Conservation (phyloP, 64 coral and sea anemone species). For the Anthopleura sola region DNA sequence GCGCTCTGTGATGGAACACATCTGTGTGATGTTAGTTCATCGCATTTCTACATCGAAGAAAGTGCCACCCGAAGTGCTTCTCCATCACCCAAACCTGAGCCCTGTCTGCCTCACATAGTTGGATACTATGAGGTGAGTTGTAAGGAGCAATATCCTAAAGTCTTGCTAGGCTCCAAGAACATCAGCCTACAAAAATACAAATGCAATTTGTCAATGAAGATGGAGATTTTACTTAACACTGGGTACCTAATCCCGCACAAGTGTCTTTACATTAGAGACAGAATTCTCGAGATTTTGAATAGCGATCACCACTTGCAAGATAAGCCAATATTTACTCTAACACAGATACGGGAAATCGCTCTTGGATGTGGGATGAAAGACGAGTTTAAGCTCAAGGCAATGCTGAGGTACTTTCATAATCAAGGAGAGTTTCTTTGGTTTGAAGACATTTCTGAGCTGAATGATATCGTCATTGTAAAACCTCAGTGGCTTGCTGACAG, state of each 20-base stretch:
- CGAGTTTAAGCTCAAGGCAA: constrained; percentile 79
- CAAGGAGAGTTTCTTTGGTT: constrained; percentile 93
- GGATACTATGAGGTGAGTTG: constrained; percentile 90
- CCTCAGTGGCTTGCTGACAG: constrained; percentile 76
- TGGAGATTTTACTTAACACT: constrained; percentile 58
- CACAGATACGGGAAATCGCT: constrained; percentile 67
- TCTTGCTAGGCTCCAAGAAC: constrained; percentile 67
- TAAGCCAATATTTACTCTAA: constrained; percentile 65
- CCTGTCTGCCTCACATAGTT: constrained; percentile 76
- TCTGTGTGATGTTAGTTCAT: constrained; percentile 63
- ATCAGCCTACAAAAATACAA: constrained; percentile 77
- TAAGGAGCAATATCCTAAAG: constrained; percentile 69
- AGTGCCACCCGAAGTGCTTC: not conserved
- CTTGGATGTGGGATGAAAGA: constrained; percentile 83
- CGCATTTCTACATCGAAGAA: constrained; percentile 60
- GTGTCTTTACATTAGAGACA: constrained; percentile 80
- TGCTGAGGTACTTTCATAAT: constrained; percentile 85
- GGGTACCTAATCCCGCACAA: constrained; percentile 86
- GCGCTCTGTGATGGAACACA: constrained; percentile 64
- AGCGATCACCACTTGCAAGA: constrained; percentile 51
- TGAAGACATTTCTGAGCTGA: constrained; percentile 71
- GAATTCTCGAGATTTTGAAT: constrained; percentile 75
- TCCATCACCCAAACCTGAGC: constrained; percentile 38
- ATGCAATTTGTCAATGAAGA: constrained; percentile 53
- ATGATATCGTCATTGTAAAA: constrained; percentile 72